Percentiles rank a stretch among this genome's conserved stretches.
Conservation (phyloP, 2,888 invertebrate genomes). For the Alsophila aescularia region DNA sequence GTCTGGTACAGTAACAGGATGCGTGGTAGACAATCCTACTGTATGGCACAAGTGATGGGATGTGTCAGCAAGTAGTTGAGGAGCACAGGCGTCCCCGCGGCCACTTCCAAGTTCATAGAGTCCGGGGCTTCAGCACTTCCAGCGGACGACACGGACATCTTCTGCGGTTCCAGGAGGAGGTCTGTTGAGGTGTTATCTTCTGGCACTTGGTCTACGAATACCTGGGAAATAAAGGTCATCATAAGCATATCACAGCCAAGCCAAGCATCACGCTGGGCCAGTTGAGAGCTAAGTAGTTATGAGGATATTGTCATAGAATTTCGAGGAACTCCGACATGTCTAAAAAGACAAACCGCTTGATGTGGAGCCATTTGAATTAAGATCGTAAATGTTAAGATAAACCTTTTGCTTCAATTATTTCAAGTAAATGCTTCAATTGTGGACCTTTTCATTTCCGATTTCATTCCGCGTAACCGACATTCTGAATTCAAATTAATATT, state of each 20-base stretch:
- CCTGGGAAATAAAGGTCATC: constrained; percentile 49
- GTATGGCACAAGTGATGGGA: constrained; percentile 71
- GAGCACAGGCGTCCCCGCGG: constrained; percentile 74
- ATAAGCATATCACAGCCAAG: neutral
- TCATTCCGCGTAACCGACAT: no score
- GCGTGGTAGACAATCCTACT: constrained; percentile 40
- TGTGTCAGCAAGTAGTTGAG: constrained; percentile 74
- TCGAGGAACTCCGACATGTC: no score
- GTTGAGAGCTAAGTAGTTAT: no score
- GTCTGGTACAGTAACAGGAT: neutral
- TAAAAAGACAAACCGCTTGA: no score
- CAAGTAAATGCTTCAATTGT: no score
- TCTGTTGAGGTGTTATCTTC: constrained; percentile 71
- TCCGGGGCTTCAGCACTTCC: constrained; percentile 47
- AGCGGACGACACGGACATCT: constrained; percentile 62
- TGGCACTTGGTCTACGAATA: constrained; percentile 64
- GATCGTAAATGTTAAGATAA: no score
- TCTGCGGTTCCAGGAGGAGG: constrained; percentile 58
- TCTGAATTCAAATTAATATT: no score
- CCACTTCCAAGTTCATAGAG: constrained; percentile 69
- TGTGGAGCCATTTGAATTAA: no score
- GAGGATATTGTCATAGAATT: no score
- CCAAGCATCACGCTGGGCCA: no score
- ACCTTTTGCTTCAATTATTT: no score
- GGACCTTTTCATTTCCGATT: no score